Percentiles rank a stretch among this genome's conserved stretches.
These are phyloP conservation scores for Mus spretus DNA, from an alignment of 2,797 vertebrate species.

Conservation along the genomic window DNA sequence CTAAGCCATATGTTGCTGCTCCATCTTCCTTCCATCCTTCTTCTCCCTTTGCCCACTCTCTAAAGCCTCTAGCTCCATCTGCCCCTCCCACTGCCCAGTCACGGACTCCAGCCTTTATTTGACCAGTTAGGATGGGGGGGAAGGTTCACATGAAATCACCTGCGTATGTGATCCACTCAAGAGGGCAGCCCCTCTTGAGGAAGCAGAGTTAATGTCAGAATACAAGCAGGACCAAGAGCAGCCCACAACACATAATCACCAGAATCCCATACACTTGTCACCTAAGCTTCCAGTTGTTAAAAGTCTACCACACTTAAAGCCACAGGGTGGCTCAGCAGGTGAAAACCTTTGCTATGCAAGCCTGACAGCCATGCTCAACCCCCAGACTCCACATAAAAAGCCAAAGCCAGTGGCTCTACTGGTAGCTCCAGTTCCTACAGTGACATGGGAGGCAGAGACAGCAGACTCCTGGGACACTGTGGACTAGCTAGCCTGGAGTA, in stretches of 20 bases:
- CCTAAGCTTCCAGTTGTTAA: background rate
- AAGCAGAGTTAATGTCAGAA: too few species aligned
- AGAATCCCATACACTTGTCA: background rate
- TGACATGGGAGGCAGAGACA: background rate
- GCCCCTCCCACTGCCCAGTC: too few species aligned
- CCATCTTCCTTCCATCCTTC: too few species aligned
- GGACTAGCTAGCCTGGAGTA: background rate
- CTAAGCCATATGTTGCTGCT: too few species aligned
- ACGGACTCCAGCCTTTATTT: too few species aligned
- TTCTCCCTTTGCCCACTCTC: too few species aligned
- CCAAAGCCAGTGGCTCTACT: background rate
- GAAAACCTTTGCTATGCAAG: background rate
- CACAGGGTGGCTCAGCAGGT: background rate
- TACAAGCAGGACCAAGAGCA: too few species aligned
- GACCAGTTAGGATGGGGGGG: too few species aligned
- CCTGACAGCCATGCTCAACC: background rate
- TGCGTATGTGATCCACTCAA: too few species aligned
- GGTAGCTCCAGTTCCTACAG: background rate
- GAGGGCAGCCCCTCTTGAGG: too few species aligned
- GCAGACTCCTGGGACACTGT: background rate
- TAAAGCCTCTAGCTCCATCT: too few species aligned
- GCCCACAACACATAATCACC: background rate
- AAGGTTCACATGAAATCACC: too few species aligned
- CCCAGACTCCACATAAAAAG: background rate
- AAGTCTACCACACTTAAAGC: background rate